Conservation (phyloP, 1,140 invertebrate species). For the Acyrthosiphon pisum region DNA sequence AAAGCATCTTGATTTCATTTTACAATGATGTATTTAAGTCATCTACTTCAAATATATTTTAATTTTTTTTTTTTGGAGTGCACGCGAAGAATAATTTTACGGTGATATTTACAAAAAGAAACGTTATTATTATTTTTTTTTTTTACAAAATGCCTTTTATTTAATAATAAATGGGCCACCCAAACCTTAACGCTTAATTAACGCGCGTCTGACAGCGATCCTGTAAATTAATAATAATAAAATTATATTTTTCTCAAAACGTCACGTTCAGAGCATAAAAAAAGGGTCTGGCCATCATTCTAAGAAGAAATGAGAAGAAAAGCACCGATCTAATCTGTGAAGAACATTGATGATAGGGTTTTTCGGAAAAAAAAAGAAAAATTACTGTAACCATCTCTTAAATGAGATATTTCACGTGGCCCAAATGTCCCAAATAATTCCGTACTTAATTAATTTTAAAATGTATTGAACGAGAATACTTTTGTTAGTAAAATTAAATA, state of each 20-base stretch:
- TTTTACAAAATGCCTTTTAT: constrained; percentile 23
- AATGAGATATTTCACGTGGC: background rate
- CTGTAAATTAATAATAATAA: constrained; percentile 29
- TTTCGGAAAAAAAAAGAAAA: background rate
- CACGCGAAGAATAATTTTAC: no score
- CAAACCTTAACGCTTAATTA: constrained; percentile 27
- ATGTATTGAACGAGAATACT: background rate
- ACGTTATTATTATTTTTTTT: background rate
- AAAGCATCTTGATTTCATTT: background rate
- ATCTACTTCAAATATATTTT: background rate
- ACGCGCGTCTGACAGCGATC: background rate
- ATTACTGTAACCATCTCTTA: background rate
- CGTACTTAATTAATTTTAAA: background rate
- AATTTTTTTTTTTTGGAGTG: background rate
- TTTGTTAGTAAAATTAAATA: background rate
- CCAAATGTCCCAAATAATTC: background rate
- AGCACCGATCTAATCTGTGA: background rate
- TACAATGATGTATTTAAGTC: background rate
- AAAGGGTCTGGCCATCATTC: background rate
- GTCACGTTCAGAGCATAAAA: background rate
- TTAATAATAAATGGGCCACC: constrained; percentile 17
- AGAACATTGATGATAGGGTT: constrained; percentile 4
- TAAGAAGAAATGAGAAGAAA: constrained; percentile 24
- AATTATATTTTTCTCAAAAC: constrained; percentile 21
- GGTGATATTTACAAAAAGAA: background rate